Base-by-base conservation (phyloP, 2,888 invertebrate genomes). In the Cataglyphis rosenhaueri region DNA sequence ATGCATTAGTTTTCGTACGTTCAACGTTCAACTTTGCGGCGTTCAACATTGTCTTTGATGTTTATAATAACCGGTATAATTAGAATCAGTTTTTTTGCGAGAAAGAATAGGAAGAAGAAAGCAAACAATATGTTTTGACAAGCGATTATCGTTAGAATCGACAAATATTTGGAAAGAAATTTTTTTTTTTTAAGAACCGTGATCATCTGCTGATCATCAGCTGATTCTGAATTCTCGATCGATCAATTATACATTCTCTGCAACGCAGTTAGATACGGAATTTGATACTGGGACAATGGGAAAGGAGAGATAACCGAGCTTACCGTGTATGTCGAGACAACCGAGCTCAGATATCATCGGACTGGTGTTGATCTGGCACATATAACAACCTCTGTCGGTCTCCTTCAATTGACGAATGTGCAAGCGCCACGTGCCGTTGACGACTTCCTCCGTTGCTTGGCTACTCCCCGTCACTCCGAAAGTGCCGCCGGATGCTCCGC, bases 361-460 rank as follows among this genome's bases (percentile, higher is more conserved):
- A 85, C 96, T 97, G 1, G 98, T 98, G 95, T 98, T 98, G 92
- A 98, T 98, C 95, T 98, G 98, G 93, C 98, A 98, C 97, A 98
- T 98, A 95, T 98, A 98, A 94, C 98, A 98, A 84, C 97, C 98
- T 65, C 97, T 96, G 94, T 98, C 98, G 62, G 97, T 96, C 91
- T 97, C 98, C 87, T 97, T 96, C 75, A 98, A 95, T 85, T 97
- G 97, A 83, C 97, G 96, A 92, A 98, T 97, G 94, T 97, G 97
- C 83, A 98, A 95, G 94, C 97, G 97, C 98, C 98, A 98, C 86
- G 97, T 98, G 91, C 97, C 96, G 84, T 97, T 96, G 86, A 97
- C 97, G 94, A 98, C 97, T 92, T 97, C 97, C 65, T 98, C 97
- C 90, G 97, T 96, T 93, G 98, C 97, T 78, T 98, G 96, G 18